phyloP scores from a whole-genome alignment of 2,797 vertebrate genomes.

The Amphiprion clarkii region DNA sequence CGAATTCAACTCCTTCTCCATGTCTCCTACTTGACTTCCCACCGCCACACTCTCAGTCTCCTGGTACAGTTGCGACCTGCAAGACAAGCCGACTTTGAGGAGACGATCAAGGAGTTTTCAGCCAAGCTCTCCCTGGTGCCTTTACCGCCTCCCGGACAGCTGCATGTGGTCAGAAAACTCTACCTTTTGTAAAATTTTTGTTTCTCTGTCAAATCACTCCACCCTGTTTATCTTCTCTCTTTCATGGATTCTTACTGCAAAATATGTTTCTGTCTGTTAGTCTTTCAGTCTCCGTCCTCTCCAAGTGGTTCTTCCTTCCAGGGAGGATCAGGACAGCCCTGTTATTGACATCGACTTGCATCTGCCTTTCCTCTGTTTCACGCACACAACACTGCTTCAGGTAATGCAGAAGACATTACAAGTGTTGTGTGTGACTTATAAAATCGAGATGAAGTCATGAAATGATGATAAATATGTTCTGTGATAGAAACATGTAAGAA shows the following conservation, averaged over 20 bases:
- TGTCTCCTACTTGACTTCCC: not conserved
- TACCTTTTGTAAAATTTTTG: too few species aligned
- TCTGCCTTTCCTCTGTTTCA: conserved; percentile 94
- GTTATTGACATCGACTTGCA: conserved; percentile 94
- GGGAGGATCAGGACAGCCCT: conserved; percentile 89
- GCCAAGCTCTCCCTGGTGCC: conserved; percentile 94
- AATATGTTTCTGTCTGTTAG: conserved; percentile 52
- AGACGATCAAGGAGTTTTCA: conserved; percentile 93
- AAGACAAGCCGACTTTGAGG: conserved; percentile 88
- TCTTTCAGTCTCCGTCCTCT: conserved; percentile 91
- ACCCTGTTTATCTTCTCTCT: not conserved
- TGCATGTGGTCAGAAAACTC: conserved; percentile 90
- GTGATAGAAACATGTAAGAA: not conserved
- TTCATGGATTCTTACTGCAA: not conserved
- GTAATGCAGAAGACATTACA: conserved; percentile 50
- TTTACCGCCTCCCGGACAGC: conserved; percentile 92
- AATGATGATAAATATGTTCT: not conserved
- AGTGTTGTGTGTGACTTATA: not conserved
- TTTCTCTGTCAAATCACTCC: too few species aligned
- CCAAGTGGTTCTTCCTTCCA: conserved; percentile 92
- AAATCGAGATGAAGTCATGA: not conserved
- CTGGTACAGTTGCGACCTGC: conserved; percentile 86
- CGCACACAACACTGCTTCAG: conserved; percentile 79
- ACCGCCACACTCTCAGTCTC: conserved; percentile 66
- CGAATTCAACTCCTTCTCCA: not conserved